phyloP scores from a whole-genome alignment of 1,140 invertebrate genomes.

The Luehdorfia chinensis region DNA sequence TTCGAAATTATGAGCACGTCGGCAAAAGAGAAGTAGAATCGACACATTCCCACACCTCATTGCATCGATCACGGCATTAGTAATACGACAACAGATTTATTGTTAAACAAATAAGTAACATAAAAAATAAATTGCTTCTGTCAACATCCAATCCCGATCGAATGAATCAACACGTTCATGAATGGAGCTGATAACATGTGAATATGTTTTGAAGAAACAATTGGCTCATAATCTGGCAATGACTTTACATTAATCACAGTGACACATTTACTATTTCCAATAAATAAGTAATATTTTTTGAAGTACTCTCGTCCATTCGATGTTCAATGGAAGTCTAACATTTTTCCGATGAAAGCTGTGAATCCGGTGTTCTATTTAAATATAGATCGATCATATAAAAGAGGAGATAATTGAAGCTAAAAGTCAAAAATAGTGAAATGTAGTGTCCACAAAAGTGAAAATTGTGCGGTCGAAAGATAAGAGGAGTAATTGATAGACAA shows the following conservation, averaged over 20 bases:
- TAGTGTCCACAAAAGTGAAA: too few relatives aligned
- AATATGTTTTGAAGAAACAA: slow-evolving; percentile 23
- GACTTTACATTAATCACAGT: slow-evolving; percentile 9
- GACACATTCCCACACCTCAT: neutral
- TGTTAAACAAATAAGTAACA: slow-evolving; percentile 36
- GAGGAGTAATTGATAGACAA: too few relatives aligned
- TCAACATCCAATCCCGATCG: slow-evolving; percentile 37
- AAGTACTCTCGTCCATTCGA: neutral
- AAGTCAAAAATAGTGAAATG: too few relatives aligned
- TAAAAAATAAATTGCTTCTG: slow-evolving; percentile 48
- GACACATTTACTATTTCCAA: slow-evolving; percentile 2
- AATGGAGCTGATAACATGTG: slow-evolving; percentile 20
- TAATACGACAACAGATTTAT: slow-evolving; percentile 46
- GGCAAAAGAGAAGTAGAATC: too few relatives aligned
- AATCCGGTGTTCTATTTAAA: too few relatives aligned
- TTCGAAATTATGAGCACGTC: too few relatives aligned
- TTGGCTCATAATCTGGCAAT: slow-evolving; percentile 17
- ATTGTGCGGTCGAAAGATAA: too few relatives aligned
- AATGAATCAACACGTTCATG: slow-evolving; percentile 39
- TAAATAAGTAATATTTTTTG: neutral
- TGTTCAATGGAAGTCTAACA: too few relatives aligned
- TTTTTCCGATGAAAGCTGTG: too few relatives aligned
- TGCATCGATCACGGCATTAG: slow-evolving; percentile 21
- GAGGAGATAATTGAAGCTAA: too few relatives aligned
- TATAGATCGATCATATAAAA: too few relatives aligned